Evolutionary conservation across 2,113 vertebrate genomes (phyloP), one percentile per base, ranked within the genome.

Genomic region (Pachypanchax playfairii): DNA sequence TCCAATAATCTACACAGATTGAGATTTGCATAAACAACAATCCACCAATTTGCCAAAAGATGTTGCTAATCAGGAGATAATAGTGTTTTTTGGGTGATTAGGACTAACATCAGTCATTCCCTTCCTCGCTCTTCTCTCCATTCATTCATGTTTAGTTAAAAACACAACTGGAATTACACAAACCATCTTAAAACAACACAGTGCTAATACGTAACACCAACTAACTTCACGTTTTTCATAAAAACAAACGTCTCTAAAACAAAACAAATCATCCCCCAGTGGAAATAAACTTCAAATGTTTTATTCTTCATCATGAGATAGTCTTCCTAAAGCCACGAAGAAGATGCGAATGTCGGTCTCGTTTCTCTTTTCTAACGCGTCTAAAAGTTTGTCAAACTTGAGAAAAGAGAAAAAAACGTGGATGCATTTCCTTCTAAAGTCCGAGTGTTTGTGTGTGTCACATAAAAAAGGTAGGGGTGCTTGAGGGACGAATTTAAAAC

Each of bases 401-500:
- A 47, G 13, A n/a, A 24, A 25, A 28, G 47, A 28, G 47, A 53
- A 65, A 52, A 72, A 73, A 76, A 67, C 84, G 83, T 84, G 88
- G 84, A 85, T 89, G 86, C 65, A 72, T 84, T 85, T 80, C 83
- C 87, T 86, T 71, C 80, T 77, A 80, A 80, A 80, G 87, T 43
- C 38, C 12, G 61, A 54, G 57, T 69, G 77, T 71, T 29, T 56
- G 42, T 52, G 15, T 62, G 46, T 26, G 29, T 26, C 50, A 46
- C 6, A 62, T 29, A 43, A 47, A 38, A 9, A 54, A 2, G 60
- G 75, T 59, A 77, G 79, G 28, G 71, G 70, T 57, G 76, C 53
- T 72, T 86, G 79, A 87, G 86, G 87, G 88, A 29, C 69, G 78
- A 89, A 93, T 90, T 94, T 90, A 93, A 93, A 94, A 91, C 90